Base-by-base conservation (phyloP, 2,888 invertebrate genomes). In the Saturnia japonica region DNA sequence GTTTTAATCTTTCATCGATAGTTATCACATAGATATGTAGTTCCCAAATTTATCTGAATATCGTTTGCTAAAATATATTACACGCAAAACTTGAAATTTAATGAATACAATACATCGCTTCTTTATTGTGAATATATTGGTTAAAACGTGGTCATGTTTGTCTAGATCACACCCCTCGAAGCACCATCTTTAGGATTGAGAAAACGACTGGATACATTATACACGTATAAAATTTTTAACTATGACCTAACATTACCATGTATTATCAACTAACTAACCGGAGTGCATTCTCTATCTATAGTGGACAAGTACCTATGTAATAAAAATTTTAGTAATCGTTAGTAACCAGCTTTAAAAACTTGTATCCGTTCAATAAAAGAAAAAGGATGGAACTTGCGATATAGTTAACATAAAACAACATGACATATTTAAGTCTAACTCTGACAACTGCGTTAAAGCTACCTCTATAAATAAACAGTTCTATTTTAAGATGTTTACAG, bases 401-500 rank as follows among this genome's bases (percentile, higher is more conserved):
- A n/a, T 40, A 40, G 64, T 64, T 64, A 64, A 64, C 34, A 22
- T 62, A 64, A n/a, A 64, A 40, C 40, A 64, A 40, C 40, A 40
- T 64, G 64, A 64, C 64, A 64, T 40, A 64, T 64, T 64, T 64
- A 9, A 64, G 40, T 40, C 40, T 64, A 40, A 9, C 64, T 64
- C 19, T 64, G 64, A 64, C 64, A 64, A n/a, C 40, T 40, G n/a
- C 64, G 40, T 64, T 40, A 64, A 64, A 40, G 64, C 40, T 40
- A 40, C 34, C 40, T 25, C 68, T 40, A 42, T 43, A 68, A 68
- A 68, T 40, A 69, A 64, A 28, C 67, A 25, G 51, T 43, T 42
- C 42, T 54, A 70, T 70, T 69, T 45, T 42, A 16, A 64, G 64
- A 64, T 51, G 25, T 68, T 19, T 40, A 51, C 34, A 14, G 28